Conservation (phyloP, 2,888 invertebrate species). For the Euzophera pinguis region DNA sequence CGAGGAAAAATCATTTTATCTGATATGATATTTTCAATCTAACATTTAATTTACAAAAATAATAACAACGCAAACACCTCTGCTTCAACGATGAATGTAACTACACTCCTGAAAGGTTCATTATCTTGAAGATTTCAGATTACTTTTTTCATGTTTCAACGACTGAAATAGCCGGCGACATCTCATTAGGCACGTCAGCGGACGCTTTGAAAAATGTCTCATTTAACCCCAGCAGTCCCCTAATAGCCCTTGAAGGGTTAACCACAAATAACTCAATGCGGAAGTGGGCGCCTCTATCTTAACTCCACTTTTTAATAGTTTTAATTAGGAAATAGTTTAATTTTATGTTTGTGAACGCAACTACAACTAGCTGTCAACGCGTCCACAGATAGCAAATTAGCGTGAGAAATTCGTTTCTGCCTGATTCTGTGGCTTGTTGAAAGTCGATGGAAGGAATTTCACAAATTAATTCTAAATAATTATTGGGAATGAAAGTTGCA, state of each 20-base stretch:
- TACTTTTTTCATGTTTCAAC: conserved; percentile 35
- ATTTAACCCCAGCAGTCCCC: conserved; percentile 73
- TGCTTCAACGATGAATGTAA: conserved; percentile 2
- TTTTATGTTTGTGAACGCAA: conserved; percentile 54
- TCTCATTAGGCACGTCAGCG: conserved; percentile 75
- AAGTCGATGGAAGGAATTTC: conserved; percentile 32
- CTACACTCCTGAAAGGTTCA: conserved; percentile 24
- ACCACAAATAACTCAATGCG: conserved; percentile 73
- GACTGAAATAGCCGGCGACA: conserved; percentile 74
- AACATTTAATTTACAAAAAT: not conserved
- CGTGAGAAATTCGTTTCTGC: conserved; percentile 59
- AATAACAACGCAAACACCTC: not conserved
- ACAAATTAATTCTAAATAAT: conserved; percentile 26
- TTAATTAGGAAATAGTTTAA: conserved; percentile 79
- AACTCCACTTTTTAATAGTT: conserved; percentile 69
- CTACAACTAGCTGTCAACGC: conserved; percentile 42
- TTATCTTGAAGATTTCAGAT: conserved; percentile 38
- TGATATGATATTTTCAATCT: too few relatives aligned
- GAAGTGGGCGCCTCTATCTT: conserved; percentile 64
- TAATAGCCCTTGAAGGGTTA: conserved; percentile 77
- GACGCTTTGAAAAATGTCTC: conserved; percentile 75
- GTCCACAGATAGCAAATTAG: conserved; percentile 55
- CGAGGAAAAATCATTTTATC: too few relatives aligned
- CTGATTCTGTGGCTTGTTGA: conserved; percentile 28
- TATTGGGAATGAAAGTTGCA: not conserved